Evolutionary conservation across 2,113 vertebrate genomes (phyloP).

Genomic region (Elaphurus davidianus): DNA sequence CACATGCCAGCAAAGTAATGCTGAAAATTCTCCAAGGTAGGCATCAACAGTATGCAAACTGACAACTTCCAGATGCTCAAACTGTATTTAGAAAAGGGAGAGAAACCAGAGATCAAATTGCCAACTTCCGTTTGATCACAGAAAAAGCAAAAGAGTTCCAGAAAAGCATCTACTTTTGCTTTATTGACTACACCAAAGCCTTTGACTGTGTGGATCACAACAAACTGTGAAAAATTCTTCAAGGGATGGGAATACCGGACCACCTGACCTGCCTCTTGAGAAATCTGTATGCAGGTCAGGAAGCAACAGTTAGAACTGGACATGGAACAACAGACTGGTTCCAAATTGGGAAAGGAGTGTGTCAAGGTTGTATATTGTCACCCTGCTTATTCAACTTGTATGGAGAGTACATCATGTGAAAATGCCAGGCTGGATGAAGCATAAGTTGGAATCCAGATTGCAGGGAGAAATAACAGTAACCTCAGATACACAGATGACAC

Average conservation of each 20-base stretch:
- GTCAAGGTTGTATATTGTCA: background rate
- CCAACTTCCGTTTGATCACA: background rate
- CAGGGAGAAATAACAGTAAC: background rate
- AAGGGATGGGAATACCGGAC: background rate
- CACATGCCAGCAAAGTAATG: background rate
- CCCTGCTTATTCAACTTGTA: background rate
- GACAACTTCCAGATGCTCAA: background rate
- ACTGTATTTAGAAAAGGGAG: background rate
- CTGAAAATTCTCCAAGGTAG: background rate
- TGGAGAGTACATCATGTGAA: background rate
- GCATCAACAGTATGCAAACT: background rate
- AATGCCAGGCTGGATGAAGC: background rate
- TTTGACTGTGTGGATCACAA: background rate
- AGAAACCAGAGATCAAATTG: background rate
- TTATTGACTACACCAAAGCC: background rate
- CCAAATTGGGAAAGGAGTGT: background rate
- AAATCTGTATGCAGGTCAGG: background rate
- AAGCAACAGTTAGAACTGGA: background rate
- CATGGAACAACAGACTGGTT: background rate
- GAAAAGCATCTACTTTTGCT: background rate
- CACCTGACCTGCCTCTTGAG: background rate
- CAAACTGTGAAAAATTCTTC: background rate
- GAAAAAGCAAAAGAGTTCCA: background rate
- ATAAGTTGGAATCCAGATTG: background rate
- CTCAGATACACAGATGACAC: background rate